Base-by-base conservation (phyloP, 2,797 vertebrate genomes). In the Acestrorhynchus altus region DNA sequence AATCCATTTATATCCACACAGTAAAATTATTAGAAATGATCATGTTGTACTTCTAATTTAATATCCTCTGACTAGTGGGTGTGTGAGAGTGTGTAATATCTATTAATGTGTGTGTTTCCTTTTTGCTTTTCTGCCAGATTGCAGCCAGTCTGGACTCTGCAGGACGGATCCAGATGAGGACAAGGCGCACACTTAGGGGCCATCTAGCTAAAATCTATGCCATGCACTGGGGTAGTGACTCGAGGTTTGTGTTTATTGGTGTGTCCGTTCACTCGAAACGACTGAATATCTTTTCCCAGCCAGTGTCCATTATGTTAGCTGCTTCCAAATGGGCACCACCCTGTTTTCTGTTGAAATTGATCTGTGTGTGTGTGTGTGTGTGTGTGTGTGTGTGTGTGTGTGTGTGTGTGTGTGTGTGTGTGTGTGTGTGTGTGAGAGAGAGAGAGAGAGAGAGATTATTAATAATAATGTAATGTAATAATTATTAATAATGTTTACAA, bases 191-290 rank as follows among this genome's bases (percentile, higher is more conserved):
- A 0, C 93, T 99, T 87, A 89, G 98, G 83, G 98, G 98, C 82
- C 98, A 99, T 90, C 92, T 99, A 76, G 98, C 98, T 86, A 99
- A 99, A 92, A 99, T 99, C 92, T 99, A 99, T 80, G 98, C 98
- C 91, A 99, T 99, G 98, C 97, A 99, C 83, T 99, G 98, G 98
- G 96, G 96, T 63, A 96, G 94, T 0, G 96, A 99, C 89, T 99
- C 98, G 69, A 98, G 98, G 98, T 99, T 87, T 12, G 75, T 68
- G 22, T 79, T 18, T 54, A 18, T 35, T 1, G 20, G 6, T 10
- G 8, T 4, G 7, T 18, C 4, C 8, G 26, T 46, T 66, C 42
- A 16, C 12, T 60, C 6, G 12, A 7, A 75, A 57, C 61, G 5
- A 10, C 56, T n/a, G 40, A 28, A 31, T 46, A 0, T 24, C 2